Conservation (phyloP, 92 coral and sea anemone species). For the Epizoanthus stellaris region DNA sequence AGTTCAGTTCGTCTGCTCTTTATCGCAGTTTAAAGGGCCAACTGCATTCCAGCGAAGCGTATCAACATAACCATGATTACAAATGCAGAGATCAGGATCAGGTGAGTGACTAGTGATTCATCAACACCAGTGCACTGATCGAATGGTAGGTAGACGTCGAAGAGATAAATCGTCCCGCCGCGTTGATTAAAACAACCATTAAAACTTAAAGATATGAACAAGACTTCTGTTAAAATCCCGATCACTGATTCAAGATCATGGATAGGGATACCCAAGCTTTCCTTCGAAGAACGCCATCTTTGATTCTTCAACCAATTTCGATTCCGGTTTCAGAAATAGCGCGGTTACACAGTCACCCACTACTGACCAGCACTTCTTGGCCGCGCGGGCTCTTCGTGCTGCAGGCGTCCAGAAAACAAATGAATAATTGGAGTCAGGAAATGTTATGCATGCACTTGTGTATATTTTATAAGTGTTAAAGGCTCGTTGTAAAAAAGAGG, state of each 20-base stretch:
- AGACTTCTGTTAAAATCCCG: background rate
- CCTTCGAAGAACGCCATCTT: slow-evolving; percentile 22
- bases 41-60: background rate
- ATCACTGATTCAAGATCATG: background rate
- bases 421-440: too few species aligned
- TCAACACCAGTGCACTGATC: background rate
- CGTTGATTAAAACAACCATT: too few species aligned
- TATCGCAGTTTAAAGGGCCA: background rate
- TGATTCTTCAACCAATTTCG: background rate
- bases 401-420: background rate
- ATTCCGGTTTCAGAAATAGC: background rate
- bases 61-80: background rate
- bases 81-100: too few species aligned
- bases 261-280: background rate
- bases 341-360: slow-evolving; percentile 19
- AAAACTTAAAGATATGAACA: too few species aligned
- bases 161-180: background rate
- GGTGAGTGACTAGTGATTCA: background rate
- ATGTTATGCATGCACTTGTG: too few species aligned
- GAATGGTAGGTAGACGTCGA: background rate
- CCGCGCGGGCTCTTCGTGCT: background rate
- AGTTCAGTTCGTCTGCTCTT: background rate
- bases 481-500: too few species aligned
- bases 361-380: slow-evolving; percentile 2
- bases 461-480: too few species aligned